Evolutionary conservation across 2,888 invertebrate species (phyloP), one percentile per base, ranked within the genome.

Genomic region (Ennomos erosarius): DNA sequence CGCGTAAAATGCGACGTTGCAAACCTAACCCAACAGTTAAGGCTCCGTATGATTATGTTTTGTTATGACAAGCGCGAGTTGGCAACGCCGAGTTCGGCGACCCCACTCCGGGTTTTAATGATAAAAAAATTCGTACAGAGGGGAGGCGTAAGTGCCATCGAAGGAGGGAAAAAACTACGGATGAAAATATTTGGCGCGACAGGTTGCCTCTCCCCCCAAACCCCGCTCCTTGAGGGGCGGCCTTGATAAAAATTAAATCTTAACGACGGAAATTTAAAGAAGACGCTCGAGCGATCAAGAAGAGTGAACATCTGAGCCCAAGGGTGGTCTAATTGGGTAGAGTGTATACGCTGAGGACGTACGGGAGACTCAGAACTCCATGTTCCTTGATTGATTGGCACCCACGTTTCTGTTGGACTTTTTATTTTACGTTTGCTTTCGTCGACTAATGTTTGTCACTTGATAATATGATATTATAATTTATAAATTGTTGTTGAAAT

Each of bases 261-360:
- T 92, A 92, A 90, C 92, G 89, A 88, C 90, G 92, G 91, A 92
- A 92, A 92, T 92, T 92, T 92, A 90, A 90, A 92, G 92, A 92
- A 89, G 92, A 91, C 88, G 92, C 92, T 91, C 85, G 76, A 90
- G 78, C 88, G 92, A 92, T 92, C 92, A 92, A 92, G 92, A 88
- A 89, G 89, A 91, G 90, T 87, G 89, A 85, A 81, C 91, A 91
- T 89, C 92, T 92, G 91, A 90, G 91, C 79, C 89, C 81, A 67
- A 79, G 87, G 90, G 88, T 78, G 82, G 74, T 84, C 88, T 92
- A 91, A 92, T 92, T 92, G 91, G 91, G 85, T 82, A 76, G 85
- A 87, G 85, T 81, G 81, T 78, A 16, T 16, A 71, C 68, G 74
- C 76, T 75, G 73, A 74, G 75, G 76, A 82, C 75, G 80, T 75